Base-by-base conservation (phyloP, 2,797 vertebrate species). In the Ceryle rudis region DNA sequence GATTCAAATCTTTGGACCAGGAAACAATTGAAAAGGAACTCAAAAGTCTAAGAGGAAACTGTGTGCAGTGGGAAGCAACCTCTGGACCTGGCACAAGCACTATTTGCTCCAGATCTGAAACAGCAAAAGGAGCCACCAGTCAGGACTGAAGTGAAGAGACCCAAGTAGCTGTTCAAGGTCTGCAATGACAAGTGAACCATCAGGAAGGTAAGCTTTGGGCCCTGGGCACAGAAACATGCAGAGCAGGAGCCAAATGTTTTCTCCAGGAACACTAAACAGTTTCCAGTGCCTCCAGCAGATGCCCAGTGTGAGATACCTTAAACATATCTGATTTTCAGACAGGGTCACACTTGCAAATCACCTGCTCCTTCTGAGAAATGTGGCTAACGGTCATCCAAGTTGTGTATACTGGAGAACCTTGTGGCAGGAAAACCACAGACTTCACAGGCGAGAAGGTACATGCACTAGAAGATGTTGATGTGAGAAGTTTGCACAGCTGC, bases 401-500 rank as follows among this genome's bases (percentile, higher is more conserved):
- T 33, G 31, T 4, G 15, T 8, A 23, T 16, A 26, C 1, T 42
- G 35, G 26, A 86, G 49, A 57, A 91, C 49, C 54, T 71, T 1
- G 0, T n/a, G 55, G 57, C 72, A 83, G 46, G 15, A 54, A 90
- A 74, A 44, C 23, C 75, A 41, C n/a, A 75, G 11, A 33, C 65
- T 51, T 88, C 42, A 35, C 26, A 54, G 57, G 79, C 31, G 0
- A 90, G 58, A 81, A 95, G 81, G 71, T n/a, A 80, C 81, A 51
- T 14, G 81, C 64, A 18, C 35, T 49, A 41, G 54, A 58, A 88
- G 82, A 86, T 55, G 46, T 37, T 42, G 23, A 14, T 31, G 70
- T 75, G 90, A 95, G 82, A 75, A 88, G 89, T 73, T 6, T 91
- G 87, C 94, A 90, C 91, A 96, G 96, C 93, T 94, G 96, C 73